Conservation (phyloP, 2,113 vertebrate genomes). For the Chloroceryle aenea region DNA sequence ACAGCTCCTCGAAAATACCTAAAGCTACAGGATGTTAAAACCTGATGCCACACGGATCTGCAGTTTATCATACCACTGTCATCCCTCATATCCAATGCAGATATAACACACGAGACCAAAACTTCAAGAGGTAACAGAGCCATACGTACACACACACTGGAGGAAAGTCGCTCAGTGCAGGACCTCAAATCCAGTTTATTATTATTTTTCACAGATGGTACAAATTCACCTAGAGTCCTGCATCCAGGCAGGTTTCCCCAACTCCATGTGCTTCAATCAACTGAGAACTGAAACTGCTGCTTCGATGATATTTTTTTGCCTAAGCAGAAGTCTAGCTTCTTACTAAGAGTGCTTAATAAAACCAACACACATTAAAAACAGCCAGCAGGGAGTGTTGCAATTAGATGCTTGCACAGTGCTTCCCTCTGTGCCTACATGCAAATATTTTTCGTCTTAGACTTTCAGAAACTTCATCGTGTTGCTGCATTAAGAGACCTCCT, state of each 20-base stretch:
- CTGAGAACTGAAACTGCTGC: neutral
- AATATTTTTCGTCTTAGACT: conserved; percentile 46
- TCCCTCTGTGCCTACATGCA: conserved; percentile 54
- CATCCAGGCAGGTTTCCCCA: neutral
- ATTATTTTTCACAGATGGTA: neutral
- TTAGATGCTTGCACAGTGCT: conserved; percentile 52
- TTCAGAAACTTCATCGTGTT: neutral
- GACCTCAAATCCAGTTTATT: neutral
- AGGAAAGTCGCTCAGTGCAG: neutral
- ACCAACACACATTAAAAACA: conserved; percentile 64
- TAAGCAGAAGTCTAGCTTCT: conserved; percentile 53
- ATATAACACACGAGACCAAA: neutral
- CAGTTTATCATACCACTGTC: neutral
- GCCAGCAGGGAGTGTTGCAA: conserved; percentile 67
- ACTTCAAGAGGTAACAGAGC: neutral
- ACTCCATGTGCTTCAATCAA: neutral
- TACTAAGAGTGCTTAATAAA: conserved; percentile 72
- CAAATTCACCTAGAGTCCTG: conserved; percentile 3
- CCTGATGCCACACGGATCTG: neutral
- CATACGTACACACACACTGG: neutral
- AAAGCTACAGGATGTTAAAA: neutral
- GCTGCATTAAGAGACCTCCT: neutral
- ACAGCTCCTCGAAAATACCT: conserved; percentile 17
- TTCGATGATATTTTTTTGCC: conserved; percentile 6
- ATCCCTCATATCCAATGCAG: neutral